A percentile compares a stretch with the other conserved stretches of the same genome.
phyloP scores from a whole-genome alignment of 2,888 invertebrate genomes.

The Clepsis dumicolana region DNA sequence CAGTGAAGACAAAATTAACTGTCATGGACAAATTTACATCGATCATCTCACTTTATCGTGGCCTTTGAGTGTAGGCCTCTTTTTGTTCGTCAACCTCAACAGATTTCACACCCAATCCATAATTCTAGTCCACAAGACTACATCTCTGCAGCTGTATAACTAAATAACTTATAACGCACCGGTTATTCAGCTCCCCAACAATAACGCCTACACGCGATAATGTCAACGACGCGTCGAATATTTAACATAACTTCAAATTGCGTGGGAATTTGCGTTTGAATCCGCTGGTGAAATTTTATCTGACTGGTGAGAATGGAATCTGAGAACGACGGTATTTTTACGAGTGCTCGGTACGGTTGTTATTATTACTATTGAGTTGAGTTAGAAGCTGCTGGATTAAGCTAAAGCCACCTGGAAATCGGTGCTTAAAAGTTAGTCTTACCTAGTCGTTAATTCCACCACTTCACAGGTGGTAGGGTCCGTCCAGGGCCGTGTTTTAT shows the following conservation, averaged over 20 bases:
- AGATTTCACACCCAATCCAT: not conserved
- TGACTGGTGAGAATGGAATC: constrained; percentile 26
- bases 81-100: too few relatives aligned
- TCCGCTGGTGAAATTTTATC: constrained; percentile 30
- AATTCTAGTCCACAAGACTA: not conserved
- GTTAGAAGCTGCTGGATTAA: not conserved
- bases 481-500: too few relatives aligned
- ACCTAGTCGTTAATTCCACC: too few relatives aligned
- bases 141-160: not conserved
- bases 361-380: not conserved
- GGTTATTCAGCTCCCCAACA: constrained; percentile 33
- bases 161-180: not conserved
- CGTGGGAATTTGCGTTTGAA: constrained; percentile 34
- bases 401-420: not conserved
- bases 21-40: not conserved
- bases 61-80: too few relatives aligned
- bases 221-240: constrained; percentile 36
- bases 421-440: too few relatives aligned
- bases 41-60: too few relatives aligned
- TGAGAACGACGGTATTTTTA: constrained; percentile 3
- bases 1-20: not conserved
- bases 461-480: too few relatives aligned
- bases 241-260: constrained; percentile 37
- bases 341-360: not conserved
- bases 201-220: constrained; percentile 43